Evolutionary conservation across 2,797 vertebrate species (phyloP), one percentile per base, ranked within the genome.

Genomic region (Hydrocynus forskahlii): DNA sequence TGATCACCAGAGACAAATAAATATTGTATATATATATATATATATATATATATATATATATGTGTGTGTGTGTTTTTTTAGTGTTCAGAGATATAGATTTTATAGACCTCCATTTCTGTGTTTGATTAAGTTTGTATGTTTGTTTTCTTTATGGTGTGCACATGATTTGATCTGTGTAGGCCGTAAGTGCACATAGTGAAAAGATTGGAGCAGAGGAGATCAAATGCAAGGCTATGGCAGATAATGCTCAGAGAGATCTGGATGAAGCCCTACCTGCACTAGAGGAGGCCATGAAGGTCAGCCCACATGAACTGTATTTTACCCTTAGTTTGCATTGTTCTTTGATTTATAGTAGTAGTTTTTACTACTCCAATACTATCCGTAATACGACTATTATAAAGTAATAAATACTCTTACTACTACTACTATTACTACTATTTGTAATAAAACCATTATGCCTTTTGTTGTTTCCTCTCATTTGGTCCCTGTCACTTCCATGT

Each of bases 221-320:
- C 14, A 94, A 96, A 84, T 97, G 97, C 85, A 95, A 96, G 83
- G 86, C 92, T 0, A 91, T 97, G 92, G 96, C 96, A 13, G 93
- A 96, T 29, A 96, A 95, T 0, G 96, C 97, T 75, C 96, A 97
- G 90, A 95, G 91, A 81, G 97, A 97, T 81, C 91, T 98, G 71
- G 95, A 97, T 19, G 94, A 96, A 88, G 96, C 95, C 1, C 73
- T 97, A 85, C 97, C 96, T 1, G 96, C 96, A 6, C 91, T 97
- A 69, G 94, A 97, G 85, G 96, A 96, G 85, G 96, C 96, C 83
- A 95, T 96, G 95, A 94, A 95, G 96, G 97, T 97, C 75, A 54
- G 17, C 6, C 50, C 17, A 13, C 17, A 48, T 10, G 8, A 48
- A 48, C 45, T 12, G 7, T 12, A 48, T 8, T 48, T 48, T 12